A percentile compares a stretch with the other conserved stretches of the same genome.
These are phyloP conservation scores for Archegozetes longisetosus DNA, from an alignment of 1,140 invertebrate genomes.

Conservation along the genomic window DNA sequence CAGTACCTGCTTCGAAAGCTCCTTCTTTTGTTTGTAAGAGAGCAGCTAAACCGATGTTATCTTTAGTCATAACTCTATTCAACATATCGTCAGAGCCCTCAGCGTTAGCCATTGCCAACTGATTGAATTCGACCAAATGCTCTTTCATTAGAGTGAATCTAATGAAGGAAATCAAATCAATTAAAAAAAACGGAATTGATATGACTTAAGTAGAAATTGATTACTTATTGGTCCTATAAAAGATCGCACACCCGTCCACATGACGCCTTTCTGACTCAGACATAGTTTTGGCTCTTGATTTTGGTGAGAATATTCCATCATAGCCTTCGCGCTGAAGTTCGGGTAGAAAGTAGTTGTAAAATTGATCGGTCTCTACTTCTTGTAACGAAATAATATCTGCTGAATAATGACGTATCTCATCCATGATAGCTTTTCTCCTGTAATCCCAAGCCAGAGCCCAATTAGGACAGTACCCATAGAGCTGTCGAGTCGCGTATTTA, in stretches of 20 bases:
- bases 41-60: conserved; percentile 94
- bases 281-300: conserved; percentile 97
- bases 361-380: conserved; percentile 98
- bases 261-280: conserved; percentile 85
- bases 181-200: conserved; percentile 2
- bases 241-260: conserved; percentile 98
- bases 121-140: conserved; percentile 92
- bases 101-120: conserved; percentile 93
- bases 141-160: conserved; percentile 90
- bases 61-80: conserved; percentile 98
- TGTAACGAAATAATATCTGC: conserved; percentile 95
- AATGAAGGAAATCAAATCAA: conserved; percentile 25
- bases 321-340: conserved; percentile 82
- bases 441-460: conserved; percentile 94
- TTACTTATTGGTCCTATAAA: conserved; percentile 86
- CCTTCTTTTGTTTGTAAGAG: conserved; percentile 81
- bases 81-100: conserved; percentile 97
- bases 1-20: conserved; percentile 36
- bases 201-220: conserved; percentile 37
- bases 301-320: conserved; percentile 95
- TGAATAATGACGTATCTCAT: conserved; percentile 88
- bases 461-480: conserved; percentile 44
- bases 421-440: conserved; percentile 89
- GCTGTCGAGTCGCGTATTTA: conserved; percentile 80
- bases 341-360: conserved; percentile 88